These are phyloP conservation scores for Epistrophella euchroma DNA, from an alignment of 2,888 invertebrate species.

Conservation along the genomic window DNA sequence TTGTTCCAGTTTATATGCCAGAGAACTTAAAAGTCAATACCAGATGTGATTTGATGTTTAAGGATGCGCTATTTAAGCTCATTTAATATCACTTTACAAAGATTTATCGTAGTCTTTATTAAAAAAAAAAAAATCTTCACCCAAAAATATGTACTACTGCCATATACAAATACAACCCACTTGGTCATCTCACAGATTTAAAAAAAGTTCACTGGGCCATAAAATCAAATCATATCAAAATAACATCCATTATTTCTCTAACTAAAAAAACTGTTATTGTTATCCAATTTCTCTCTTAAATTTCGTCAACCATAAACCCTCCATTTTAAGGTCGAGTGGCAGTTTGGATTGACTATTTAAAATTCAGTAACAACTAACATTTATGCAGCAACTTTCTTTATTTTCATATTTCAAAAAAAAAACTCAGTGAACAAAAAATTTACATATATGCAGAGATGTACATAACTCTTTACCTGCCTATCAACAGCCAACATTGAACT, in stretches of 20 bases:
- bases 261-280: background rate
- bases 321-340: background rate
- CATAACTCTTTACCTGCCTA: slow-evolving; percentile 5
- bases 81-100: too few species aligned
- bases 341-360: background rate
- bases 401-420: slow-evolving; percentile 15
- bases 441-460: background rate
- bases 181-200: too few species aligned
- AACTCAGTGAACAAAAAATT: background rate
- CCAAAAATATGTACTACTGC: too few species aligned
- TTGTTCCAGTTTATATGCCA: too few species aligned
- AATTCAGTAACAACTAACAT: slow-evolving; percentile 37
- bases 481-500: slow-evolving; percentile 17
- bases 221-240: background rate
- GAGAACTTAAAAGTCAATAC: too few species aligned
- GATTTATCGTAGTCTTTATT: too few species aligned
- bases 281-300: background rate
- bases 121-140: too few species aligned
- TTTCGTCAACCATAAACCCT: slow-evolving; percentile 6
- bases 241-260: background rate
- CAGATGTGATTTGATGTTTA: too few species aligned
- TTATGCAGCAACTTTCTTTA: slow-evolving; percentile 27
- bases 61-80: too few species aligned
- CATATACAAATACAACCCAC: too few species aligned
- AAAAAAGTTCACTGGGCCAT: background rate